phyloP scores from a whole-genome alignment of 2,888 invertebrate species.

The Cataglyphis albicans region DNA sequence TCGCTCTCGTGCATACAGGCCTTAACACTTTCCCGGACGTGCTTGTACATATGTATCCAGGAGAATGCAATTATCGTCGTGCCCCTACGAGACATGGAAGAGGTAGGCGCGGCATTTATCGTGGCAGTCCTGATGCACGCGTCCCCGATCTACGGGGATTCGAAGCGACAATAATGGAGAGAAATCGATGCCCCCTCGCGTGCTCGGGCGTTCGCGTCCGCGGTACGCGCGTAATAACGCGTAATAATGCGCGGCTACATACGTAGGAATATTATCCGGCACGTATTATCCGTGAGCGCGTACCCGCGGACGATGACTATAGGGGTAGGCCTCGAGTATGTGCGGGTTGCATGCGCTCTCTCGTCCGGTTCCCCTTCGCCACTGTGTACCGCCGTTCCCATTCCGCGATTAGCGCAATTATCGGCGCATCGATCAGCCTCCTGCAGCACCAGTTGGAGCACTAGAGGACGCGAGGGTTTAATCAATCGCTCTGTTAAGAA shows the following conservation, averaged over 20 bases:
- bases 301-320: conserved; percentile 62
- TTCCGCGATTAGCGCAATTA: conserved; percentile 74
- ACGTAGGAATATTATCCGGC: conserved; percentile 74
- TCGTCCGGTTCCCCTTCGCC: conserved; percentile 5
- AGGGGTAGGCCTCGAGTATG: conserved; percentile 54
- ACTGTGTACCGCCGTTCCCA: conserved; percentile 53
- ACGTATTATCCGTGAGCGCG: conserved; percentile 61
- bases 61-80: conserved; percentile 67
- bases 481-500: conserved; percentile 28
- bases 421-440: conserved; percentile 66
- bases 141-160: conserved; percentile 69
- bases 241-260: conserved; percentile 76
- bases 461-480: conserved; percentile 9
- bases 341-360: conserved; percentile 20
- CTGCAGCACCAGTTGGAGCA: not conserved
- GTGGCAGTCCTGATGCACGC: conserved; percentile 34
- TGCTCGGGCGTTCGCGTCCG: conserved; percentile 54
- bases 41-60: conserved; percentile 24
- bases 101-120: conserved; percentile 66
- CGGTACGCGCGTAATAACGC: conserved; percentile 72
- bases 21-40: conserved; percentile 31
- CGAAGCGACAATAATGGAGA: conserved; percentile 75
- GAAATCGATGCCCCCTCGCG: conserved; percentile 74
- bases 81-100: conserved; percentile 43
- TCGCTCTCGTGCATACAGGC: not conserved